Percentiles rank a stretch among this genome's conserved stretches.
These are phyloP conservation scores for Epistrophe eligans DNA, from an alignment of 2,888 invertebrate species.

Conservation along the genomic window DNA sequence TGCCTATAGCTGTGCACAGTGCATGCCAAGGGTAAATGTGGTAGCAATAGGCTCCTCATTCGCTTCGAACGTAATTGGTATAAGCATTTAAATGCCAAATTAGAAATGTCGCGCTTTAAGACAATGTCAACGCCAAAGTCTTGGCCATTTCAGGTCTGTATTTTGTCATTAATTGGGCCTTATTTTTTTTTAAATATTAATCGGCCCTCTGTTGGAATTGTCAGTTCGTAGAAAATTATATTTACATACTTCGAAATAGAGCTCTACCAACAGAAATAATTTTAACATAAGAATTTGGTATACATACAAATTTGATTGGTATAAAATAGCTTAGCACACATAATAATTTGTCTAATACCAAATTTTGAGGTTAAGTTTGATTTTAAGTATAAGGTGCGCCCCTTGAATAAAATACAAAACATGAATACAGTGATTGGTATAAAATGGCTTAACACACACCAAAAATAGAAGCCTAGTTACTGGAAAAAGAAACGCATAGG, in stretches of 20 bases:
- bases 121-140: slow-evolving; percentile 78
- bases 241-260: too few species aligned
- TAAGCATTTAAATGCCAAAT: slow-evolving; percentile 78
- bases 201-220: background rate
- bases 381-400: too few species aligned
- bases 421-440: background rate
- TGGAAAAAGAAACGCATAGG: too few species aligned
- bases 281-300: too few species aligned
- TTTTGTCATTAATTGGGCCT: background rate
- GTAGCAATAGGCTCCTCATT: slow-evolving; percentile 71
- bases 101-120: slow-evolving; percentile 79
- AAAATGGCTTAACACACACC: background rate
- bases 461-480: too few species aligned
- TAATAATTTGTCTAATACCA: too few species aligned
- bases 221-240: too few species aligned
- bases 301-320: too few species aligned
- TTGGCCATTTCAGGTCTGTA: slow-evolving; percentile 32
- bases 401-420: too few species aligned
- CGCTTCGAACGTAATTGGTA: slow-evolving; percentile 77
- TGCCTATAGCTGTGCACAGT: background rate
- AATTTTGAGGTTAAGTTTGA: too few species aligned
- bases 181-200: background rate
- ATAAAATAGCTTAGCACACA: too few species aligned
- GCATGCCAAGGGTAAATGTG: slow-evolving; percentile 43
- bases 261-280: too few species aligned